A percentile compares a stretch with the other conserved stretches of the same genome.
These are phyloP conservation scores for Agapornis roseicollis DNA, from an alignment of 2,113 vertebrate species.

Conservation along the genomic window DNA sequence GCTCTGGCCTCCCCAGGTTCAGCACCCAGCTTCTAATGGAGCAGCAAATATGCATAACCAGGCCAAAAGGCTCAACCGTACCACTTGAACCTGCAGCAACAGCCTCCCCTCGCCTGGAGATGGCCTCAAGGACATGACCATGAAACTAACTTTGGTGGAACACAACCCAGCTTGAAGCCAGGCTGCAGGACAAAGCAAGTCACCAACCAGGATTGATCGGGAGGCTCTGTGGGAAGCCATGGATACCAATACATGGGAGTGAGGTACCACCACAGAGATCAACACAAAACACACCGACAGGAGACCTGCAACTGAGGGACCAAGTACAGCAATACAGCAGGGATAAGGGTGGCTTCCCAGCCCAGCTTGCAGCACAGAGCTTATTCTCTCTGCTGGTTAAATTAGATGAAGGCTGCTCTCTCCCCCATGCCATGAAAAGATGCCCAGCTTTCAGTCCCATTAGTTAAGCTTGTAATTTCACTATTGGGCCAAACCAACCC, in stretches of 20 bases:
- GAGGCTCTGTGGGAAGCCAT: neutral
- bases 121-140: rapidly evolving
- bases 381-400: neutral
- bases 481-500: neutral
- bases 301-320: neutral
- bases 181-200: neutral
- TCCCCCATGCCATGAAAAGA: rapidly evolving
- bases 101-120: neutral
- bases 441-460: rapidly evolving
- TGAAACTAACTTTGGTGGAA: neutral
- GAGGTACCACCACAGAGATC: neutral
- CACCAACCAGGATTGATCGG: rapidly evolving
- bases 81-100: rapidly evolving
- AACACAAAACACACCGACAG: neutral
- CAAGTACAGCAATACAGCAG: neutral
- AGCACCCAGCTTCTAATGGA: neutral
- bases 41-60: neutral
- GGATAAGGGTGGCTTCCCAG: rapidly evolving
- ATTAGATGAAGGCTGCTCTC: neutral
- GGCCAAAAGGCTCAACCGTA: neutral
- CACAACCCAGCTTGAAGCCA: neutral
- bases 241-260: rapidly evolving
- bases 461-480: neutral
- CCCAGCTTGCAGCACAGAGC: neutral
- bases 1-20: neutral